Percentiles rank a stretch among this genome's conserved stretches.
Evolutionary conservation across 2,113 vertebrate species (phyloP).

Genomic region (Rhinoderma darwinii): DNA sequence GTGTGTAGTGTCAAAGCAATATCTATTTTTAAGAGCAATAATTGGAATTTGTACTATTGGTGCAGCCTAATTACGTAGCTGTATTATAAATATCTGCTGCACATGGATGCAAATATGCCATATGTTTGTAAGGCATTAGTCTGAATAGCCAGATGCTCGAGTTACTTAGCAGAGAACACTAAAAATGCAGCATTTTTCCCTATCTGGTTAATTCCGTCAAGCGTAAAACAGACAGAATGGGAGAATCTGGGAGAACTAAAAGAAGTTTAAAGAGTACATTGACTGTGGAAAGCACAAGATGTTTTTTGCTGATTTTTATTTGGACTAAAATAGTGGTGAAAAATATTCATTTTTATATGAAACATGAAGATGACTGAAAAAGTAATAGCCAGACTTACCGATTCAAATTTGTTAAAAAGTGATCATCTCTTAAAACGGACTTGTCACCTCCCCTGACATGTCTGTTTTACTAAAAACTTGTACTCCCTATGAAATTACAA

Average conservation of each 20-base stretch:
- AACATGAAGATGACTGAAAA: not conserved
- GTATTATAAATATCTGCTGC: conserved; percentile 46
- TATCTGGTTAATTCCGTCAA: conserved; percentile 45
- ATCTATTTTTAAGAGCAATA: not conserved
- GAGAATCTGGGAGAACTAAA: not conserved
- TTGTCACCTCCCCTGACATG: too few relatives aligned
- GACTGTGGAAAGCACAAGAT: not conserved
- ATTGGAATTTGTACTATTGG: not conserved
- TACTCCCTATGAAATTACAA: too few relatives aligned
- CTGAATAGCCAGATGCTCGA: conserved; percentile 44
- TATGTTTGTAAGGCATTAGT: conserved; percentile 55
- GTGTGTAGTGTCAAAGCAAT: not conserved
- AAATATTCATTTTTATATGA: not conserved
- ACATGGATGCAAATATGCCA: conserved; percentile 35
- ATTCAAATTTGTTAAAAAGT: too few relatives aligned
- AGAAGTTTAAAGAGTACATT: not conserved
- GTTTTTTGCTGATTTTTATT: not conserved
- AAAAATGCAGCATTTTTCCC: conserved; percentile 48
- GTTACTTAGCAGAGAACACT: conserved; percentile 43
- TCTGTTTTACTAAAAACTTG: too few relatives aligned
- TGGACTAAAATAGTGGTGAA: not conserved
- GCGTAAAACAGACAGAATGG: not conserved
- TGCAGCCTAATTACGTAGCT: conserved; percentile 16
- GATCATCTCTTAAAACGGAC: too few relatives aligned
- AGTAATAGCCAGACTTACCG: too few relatives aligned